Base-by-base conservation (phyloP, 2,888 invertebrate species). In the Apomyelois bistriatella region DNA sequence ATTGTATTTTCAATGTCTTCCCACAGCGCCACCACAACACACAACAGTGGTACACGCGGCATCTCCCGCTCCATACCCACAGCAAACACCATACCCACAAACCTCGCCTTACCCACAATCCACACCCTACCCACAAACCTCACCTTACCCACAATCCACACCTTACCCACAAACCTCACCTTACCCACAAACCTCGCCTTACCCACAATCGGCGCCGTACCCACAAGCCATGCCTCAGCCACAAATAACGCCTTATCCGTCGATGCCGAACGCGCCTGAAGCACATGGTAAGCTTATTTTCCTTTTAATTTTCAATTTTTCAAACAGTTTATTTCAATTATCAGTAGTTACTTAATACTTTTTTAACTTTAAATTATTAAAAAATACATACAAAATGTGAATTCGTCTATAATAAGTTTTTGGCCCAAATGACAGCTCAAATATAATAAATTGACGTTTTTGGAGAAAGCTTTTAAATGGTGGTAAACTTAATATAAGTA, bases 191-290 rank as follows among this genome's bases (percentile, higher is more conserved):
- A 36, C 53, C 51, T 53, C 58, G 13, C 59, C 66, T 4, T 70
- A 69, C 55, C 56, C 55, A 0, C 22, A 40, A 1, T 17, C 53
- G 49, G 55, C 58, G n/a, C 59, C 66, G 4, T 70, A 69, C 55
- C 56, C 56, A 1, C 28, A 40, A 1, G 37, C 0, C n/a, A 59
- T 0, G 53, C 17, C 1, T 41, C 58, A n/a, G 41, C 64, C 61
- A 13, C 64, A 62, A 47, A 60, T 59, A 41, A 51, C 58, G 6
- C 60, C 60, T 28, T 58, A 64, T 51, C 64, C 64, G 4, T 38
- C 65, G 12, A 63, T 68, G 7, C 76, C 81, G 0, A 79, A 74
- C 42, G 84, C 84, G 37, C 85, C 85, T 0, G 79, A 83, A 35
- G 74, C 65, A 7, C 63, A 66, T 47, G 76, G 84, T 84, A 43